Percentiles rank a stretch among this genome's conserved stretches.
Evolutionary conservation across 2,113 vertebrate species (phyloP).

Genomic region (Proteles cristata): DNA sequence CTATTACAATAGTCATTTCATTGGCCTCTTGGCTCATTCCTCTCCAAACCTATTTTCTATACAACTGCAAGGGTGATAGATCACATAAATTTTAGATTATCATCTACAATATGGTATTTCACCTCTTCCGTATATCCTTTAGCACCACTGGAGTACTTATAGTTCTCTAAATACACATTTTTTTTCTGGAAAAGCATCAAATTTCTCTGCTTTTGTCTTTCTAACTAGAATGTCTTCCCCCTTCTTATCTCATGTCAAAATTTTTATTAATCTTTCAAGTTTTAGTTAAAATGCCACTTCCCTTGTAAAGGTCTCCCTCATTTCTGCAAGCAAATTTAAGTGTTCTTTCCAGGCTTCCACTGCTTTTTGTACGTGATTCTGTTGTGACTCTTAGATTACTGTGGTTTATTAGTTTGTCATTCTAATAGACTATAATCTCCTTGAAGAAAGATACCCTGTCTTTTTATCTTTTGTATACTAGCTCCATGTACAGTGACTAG

Average conservation of each 20-base stretch:
- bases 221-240: background rate
- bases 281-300: conserved; percentile 26
- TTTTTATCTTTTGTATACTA: background rate
- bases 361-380: background rate
- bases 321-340: background rate
- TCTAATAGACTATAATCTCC: background rate
- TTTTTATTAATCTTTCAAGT: background rate
- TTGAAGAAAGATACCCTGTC: background rate
- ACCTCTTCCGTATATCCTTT: background rate
- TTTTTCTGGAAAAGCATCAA: background rate
- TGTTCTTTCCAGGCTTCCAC: background rate
- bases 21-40: background rate
- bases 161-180: background rate
- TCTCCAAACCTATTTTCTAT: background rate
- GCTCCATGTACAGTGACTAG: background rate
- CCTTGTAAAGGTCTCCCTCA: background rate
- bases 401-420: background rate
- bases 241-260: background rate
- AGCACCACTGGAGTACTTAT: background rate
- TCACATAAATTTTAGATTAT: background rate
- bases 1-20: background rate
- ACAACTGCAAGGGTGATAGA: background rate
- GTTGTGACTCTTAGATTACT: background rate
- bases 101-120: background rate
- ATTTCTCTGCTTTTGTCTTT: conserved; percentile 20